Percentiles rank a stretch among this genome's conserved stretches.
These are phyloP conservation scores for Anabas testudineus DNA, from an alignment of 2,797 vertebrate species.

Conservation along the genomic window DNA sequence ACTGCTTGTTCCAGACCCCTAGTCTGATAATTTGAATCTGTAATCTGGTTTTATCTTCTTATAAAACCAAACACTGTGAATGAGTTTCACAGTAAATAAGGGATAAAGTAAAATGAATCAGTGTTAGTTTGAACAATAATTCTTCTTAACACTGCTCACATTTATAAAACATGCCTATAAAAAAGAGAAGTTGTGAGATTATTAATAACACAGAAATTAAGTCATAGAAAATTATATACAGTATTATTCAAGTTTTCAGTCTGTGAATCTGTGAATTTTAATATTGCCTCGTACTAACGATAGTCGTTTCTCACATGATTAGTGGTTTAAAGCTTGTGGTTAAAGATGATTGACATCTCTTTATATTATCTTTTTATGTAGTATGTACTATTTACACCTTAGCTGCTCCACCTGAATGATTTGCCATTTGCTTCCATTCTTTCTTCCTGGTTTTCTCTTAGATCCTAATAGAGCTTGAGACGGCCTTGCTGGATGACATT, in stretches of 20 bases:
- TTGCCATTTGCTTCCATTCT: not conserved
- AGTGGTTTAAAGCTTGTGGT: too few relatives aligned
- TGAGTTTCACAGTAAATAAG: too few relatives aligned
- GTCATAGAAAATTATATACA: not conserved
- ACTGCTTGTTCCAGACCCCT: too few relatives aligned
- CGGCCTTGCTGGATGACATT: constrained; percentile 94
- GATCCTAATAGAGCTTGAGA: constrained; percentile 98
- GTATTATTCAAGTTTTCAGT: not conserved
- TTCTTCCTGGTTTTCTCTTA: constrained; percentile 56
- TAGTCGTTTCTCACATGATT: too few relatives aligned
- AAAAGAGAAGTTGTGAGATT: not conserved
- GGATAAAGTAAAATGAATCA: not conserved
- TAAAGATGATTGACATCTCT: too few relatives aligned
- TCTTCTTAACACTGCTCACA: not conserved
- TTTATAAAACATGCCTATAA: too few relatives aligned
- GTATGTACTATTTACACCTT: not conserved
- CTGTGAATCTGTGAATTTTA: not conserved
- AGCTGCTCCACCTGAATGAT: not conserved
- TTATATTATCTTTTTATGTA: not conserved
- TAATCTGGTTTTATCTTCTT: too few relatives aligned
- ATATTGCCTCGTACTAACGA: too few relatives aligned
- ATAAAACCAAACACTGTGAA: too few relatives aligned
- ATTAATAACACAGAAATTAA: not conserved
- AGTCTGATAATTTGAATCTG: too few relatives aligned
- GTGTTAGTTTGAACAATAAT: not conserved